phyloP scores from a whole-genome alignment of 2,888 invertebrate genomes.

The Eretmocerus hayati region DNA sequence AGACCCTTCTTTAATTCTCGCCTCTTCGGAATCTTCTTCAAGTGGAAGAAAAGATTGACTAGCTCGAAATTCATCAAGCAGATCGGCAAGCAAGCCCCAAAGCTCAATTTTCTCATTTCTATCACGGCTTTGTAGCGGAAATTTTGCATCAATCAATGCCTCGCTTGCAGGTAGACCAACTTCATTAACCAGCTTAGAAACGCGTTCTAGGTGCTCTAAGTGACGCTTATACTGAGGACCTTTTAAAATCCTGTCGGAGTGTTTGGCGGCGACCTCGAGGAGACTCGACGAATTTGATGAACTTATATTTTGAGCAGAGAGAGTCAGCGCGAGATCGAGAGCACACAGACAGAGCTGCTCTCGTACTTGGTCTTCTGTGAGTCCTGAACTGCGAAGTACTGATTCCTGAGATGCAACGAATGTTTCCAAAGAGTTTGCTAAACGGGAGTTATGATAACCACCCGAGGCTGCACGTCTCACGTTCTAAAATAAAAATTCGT shows the following conservation, averaged over 20 bases:
- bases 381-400: conserved; percentile 27
- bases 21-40: no score
- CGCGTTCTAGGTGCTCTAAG: conserved; percentile 9
- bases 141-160: conserved; percentile 29
- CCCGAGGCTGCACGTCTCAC: conserved; percentile 37
- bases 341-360: conserved; percentile 35
- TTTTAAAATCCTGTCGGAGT: conserved; percentile 29
- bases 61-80: conserved; percentile 20
- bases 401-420: conserved; percentile 40
- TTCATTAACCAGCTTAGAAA: conserved; percentile 17
- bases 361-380: conserved; percentile 24
- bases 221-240: conserved; percentile 9
- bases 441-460: conserved; percentile 37
- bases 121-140: conserved; percentile 31
- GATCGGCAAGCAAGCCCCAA: conserved; percentile 31
- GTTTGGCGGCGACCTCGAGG: conserved; percentile 37
- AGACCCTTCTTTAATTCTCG: not conserved
- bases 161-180: not conserved
- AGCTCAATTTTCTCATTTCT: conserved; percentile 30
- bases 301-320: conserved; percentile 25
- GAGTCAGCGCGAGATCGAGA: conserved; percentile 40
- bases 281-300: conserved; percentile 35
- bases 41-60: not conserved
- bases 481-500: conserved; percentile 41
- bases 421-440: conserved; percentile 38